Base-by-base conservation (phyloP, 2,113 vertebrate species). In the Dipodomys ordii region DNA sequence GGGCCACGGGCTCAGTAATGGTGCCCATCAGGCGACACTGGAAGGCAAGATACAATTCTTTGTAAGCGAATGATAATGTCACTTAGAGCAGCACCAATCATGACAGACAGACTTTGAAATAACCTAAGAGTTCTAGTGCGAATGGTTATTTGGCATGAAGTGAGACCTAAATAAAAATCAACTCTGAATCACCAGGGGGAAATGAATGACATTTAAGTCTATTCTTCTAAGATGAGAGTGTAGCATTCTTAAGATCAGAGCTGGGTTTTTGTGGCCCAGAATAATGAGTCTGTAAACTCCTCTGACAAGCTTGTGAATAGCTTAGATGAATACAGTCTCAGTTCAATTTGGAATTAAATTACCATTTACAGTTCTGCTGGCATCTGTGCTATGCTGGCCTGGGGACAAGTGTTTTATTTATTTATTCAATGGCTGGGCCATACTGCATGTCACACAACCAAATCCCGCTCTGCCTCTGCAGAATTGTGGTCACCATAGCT, bases 161-260 rank as follows among this genome's bases (percentile, higher is more conserved):
- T 65, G 78, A 90, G 83, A 71, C 78, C 78, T 88, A 91, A 90
- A 84, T 94, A 84, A 95, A 90, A 95, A 95, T 79, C 72, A 78
- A 91, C 39, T 90, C 78, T 79, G 94, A 96, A 87, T 87, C 88
- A 92, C 80, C 92, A 62, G 78, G 90, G 15, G 81, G 57, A 93
- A 90, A 94, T 95, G 85, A 95, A 94, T 89, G 88, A 88, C 87
- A 96, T 91, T 91, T 89, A 76, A 93, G 88, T 92, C 78, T 84
- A 67, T 92, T 94, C 90, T 95, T 93, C 82, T 69, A 81, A 82
- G 74, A 94, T 0, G 53, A 90, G 84, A 72, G 8, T 35, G 79
- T 91, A 78, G 64, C 81, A 74, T 90, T 85, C 35, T 44, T 77
- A 64, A 57, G 90, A 95, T 93, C 44, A 15, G 76, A 78, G 35